Evolutionary conservation across 2,113 vertebrate species (phyloP).

Genomic region (Festucalex cinctus): DNA sequence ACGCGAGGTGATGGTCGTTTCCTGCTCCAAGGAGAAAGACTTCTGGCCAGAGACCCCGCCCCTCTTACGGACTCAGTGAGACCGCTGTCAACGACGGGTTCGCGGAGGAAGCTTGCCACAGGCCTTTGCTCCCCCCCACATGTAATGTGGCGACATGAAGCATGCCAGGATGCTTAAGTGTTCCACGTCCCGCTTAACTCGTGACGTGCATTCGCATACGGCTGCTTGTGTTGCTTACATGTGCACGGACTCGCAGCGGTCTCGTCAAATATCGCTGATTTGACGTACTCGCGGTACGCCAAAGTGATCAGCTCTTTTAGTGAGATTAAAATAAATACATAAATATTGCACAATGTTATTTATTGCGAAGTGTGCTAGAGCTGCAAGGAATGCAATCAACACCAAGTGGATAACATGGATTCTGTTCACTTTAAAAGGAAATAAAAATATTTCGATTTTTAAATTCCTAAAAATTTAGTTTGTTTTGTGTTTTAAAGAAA

Average conservation of each 20-base stretch:
- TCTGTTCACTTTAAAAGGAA: too few relatives aligned
- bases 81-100: constrained; percentile 11
- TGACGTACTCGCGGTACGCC: background rate
- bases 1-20: constrained; percentile 84
- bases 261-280: constrained; percentile 22
- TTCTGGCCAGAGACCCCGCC: constrained; percentile 71
- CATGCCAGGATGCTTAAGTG: constrained; percentile 7
- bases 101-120: constrained; percentile 14
- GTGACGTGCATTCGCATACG: background rate
- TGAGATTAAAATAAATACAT: too few relatives aligned
- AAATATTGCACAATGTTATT: too few relatives aligned
- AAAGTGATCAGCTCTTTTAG: background rate
- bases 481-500: too few relatives aligned
- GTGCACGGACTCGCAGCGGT: constrained; percentile 14
- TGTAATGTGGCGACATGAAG: background rate
- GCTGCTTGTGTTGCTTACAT: constrained; percentile 22
- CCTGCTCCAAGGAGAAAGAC: constrained; percentile 82
- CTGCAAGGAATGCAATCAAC: too few relatives aligned
- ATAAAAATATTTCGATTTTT: too few relatives aligned
- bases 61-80: background rate
- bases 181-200: background rate
- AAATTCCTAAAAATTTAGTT: too few relatives aligned
- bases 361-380: too few relatives aligned
- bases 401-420: too few relatives aligned
- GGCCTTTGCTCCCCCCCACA: constrained; percentile 18